Evolutionary conservation across 2,888 invertebrate genomes (phyloP).

Genomic region (Choristoneura rosaceana): DNA sequence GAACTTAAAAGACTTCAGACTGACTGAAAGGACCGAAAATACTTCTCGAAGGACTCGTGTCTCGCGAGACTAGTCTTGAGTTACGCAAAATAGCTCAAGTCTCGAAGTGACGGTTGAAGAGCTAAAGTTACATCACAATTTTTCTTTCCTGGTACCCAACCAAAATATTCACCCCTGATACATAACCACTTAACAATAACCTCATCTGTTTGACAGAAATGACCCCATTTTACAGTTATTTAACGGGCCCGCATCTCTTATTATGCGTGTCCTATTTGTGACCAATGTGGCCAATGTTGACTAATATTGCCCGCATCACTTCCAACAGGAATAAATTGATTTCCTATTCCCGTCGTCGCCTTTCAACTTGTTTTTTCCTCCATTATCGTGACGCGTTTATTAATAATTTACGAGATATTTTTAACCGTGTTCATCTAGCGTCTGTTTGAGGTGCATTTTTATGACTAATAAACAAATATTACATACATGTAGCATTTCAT

Average conservation of each 20-base stretch:
- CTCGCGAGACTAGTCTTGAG: too few species aligned
- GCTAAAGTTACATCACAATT: too few species aligned
- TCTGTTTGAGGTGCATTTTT: not conserved
- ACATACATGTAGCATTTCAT: too few species aligned
- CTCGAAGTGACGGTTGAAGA: too few species aligned
- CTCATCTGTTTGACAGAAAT: constrained; percentile 11
- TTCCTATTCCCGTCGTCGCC: constrained; percentile 5
- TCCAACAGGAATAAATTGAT: constrained; percentile 40
- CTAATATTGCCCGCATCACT: constrained; percentile 40
- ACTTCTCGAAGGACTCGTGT: too few species aligned
- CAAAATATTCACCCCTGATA: too few species aligned
- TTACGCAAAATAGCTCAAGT: too few species aligned
- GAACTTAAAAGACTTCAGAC: too few species aligned
- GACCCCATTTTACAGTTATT: constrained; percentile 26
- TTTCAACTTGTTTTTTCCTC: constrained; percentile 1
- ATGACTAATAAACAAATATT: too few species aligned
- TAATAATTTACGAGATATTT: not conserved
- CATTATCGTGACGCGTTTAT: not conserved
- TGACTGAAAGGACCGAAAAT: too few species aligned
- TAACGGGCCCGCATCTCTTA: constrained; percentile 45
- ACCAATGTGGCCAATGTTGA: constrained; percentile 25
- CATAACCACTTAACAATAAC: too few species aligned
- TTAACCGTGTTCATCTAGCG: not conserved
- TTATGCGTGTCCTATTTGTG: constrained; percentile 33
- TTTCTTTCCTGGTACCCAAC: too few species aligned